Conservation (phyloP, 2,113 vertebrate species). For the Erythrocercus mccallii region DNA sequence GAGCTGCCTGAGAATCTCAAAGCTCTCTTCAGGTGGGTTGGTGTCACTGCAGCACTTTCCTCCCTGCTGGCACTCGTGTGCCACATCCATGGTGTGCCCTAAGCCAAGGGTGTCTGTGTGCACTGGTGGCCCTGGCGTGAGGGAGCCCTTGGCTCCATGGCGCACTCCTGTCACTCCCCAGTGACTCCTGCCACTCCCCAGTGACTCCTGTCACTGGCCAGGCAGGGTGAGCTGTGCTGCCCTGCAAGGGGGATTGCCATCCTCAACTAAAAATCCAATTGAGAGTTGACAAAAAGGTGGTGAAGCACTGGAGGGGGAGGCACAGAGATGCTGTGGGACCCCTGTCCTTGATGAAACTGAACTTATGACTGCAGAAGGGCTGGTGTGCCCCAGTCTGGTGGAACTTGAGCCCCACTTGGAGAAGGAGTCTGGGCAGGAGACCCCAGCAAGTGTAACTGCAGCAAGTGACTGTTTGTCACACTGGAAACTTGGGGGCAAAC, state of each 20-base stretch:
- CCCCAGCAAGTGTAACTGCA: neutral
- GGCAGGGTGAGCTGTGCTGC: neutral
- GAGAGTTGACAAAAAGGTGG: neutral
- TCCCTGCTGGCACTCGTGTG: accelerated
- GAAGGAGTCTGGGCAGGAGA: neutral
- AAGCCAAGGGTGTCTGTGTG: neutral
- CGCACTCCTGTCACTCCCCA: neutral
- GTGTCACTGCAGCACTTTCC: accelerated
- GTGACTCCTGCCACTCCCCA: neutral
- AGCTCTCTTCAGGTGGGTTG: conserved; percentile 69
- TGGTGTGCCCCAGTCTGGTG: neutral
- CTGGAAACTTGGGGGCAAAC: neutral
- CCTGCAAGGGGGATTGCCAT: neutral
- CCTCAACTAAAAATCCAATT: neutral
- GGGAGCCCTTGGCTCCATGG: neutral
- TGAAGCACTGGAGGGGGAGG: neutral
- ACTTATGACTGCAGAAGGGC: neutral
- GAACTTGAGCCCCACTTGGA: neutral
- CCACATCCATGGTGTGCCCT: accelerated
- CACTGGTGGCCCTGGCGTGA: neutral
- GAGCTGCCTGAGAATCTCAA: conserved; percentile 77
- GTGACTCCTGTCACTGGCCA: too few species aligned
- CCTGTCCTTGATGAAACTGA: neutral
- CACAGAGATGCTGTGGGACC: neutral
- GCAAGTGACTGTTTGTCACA: neutral